These are phyloP conservation scores for Porphyrio hochstetteri DNA, from an alignment of 2,113 vertebrate genomes.

Conservation along the genomic window DNA sequence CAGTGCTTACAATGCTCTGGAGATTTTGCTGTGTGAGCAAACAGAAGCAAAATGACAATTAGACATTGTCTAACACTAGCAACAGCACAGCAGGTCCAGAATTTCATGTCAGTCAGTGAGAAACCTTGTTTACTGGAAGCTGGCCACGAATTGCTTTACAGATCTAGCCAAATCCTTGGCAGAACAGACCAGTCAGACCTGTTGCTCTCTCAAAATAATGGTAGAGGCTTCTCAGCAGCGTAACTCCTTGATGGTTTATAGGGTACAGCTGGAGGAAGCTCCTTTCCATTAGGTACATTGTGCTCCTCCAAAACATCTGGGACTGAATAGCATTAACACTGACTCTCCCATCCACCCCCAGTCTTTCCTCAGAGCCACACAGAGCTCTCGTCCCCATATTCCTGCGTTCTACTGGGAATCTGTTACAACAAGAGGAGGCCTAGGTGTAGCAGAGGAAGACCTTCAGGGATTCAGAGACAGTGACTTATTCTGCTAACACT, in stretches of 20 bases:
- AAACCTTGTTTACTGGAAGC: constrained; percentile 50
- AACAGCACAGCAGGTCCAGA: constrained; percentile 40
- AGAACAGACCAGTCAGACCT: constrained; percentile 37
- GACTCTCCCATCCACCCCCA: neutral
- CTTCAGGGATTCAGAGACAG: neutral
- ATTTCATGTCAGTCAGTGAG: constrained; percentile 46
- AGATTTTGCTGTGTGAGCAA: constrained; percentile 4
- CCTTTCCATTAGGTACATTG: neutral
- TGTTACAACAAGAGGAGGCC: neutral
- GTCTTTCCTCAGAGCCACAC: neutral
- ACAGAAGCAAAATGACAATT: constrained; percentile 57
- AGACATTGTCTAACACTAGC: constrained; percentile 29
- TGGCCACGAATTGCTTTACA: constrained; percentile 8
- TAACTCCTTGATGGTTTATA: neutral
- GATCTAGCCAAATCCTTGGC: constrained; percentile 35
- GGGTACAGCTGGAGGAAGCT: neutral
- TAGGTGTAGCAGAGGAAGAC: neutral
- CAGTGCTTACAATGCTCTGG: neutral
- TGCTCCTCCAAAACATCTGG: neutral
- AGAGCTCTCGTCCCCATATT: neutral
- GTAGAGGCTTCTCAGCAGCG: neutral
- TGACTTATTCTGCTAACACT: rapidly evolving
- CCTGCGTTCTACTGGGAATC: neutral
- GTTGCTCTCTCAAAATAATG: neutral
- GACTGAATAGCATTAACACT: neutral